A percentile compares a stretch with the other conserved stretches of the same genome.
phyloP scores from a whole-genome alignment of 2,888 invertebrate genomes.

The Nephrotoma appendiculata region DNA sequence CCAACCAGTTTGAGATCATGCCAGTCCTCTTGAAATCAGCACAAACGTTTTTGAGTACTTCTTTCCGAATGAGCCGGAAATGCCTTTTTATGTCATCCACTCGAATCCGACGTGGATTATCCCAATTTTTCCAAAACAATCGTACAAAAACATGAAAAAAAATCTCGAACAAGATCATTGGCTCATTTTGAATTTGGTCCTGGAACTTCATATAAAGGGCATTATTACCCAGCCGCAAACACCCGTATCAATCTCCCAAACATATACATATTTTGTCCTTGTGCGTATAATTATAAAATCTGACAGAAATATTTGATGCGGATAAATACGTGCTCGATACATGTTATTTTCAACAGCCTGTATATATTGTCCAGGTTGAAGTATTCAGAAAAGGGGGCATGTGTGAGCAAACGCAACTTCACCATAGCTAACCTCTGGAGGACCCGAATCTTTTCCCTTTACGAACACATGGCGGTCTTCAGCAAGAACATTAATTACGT shows the following conservation, averaged over 20 bases:
- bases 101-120: constrained; percentile 82
- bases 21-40: constrained; percentile 97
- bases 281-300: constrained; percentile 97
- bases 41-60: constrained; percentile 89
- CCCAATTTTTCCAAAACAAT: constrained; percentile 93
- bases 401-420: constrained; percentile 96
- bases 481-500: constrained; percentile 88
- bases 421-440: constrained; percentile 74
- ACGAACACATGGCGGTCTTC: constrained; percentile 96
- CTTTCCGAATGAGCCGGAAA: constrained; percentile 97
- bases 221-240: constrained; percentile 90
- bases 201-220: constrained; percentile 95
- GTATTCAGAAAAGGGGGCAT: constrained; percentile 89
- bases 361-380: constrained; percentile 87
- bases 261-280: constrained; percentile 73
- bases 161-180: constrained; percentile 93
- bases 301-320: constrained; percentile 56
- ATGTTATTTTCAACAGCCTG: constrained; percentile 93
- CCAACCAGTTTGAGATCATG: constrained; percentile 50
- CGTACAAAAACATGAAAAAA: constrained; percentile 96
- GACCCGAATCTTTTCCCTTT: too few species aligned
- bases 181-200: constrained; percentile 98
- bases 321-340: constrained; percentile 92
- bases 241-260: constrained; percentile 80
- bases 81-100: constrained; percentile 98